These are phyloP conservation scores for Mastomys coucha DNA, from an alignment of 2,113 vertebrate genomes.

Conservation along the genomic window DNA sequence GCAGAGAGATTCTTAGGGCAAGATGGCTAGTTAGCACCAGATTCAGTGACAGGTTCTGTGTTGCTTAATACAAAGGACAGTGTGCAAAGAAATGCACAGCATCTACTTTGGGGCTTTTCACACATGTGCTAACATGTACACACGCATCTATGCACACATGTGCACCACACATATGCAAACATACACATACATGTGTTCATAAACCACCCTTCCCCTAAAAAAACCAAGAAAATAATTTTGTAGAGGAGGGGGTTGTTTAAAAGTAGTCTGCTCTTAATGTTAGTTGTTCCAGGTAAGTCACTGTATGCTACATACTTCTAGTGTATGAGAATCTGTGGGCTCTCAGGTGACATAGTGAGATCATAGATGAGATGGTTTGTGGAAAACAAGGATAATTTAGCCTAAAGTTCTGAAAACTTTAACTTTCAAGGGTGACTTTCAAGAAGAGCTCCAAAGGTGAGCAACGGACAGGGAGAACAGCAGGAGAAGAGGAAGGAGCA, in stretches of 20 bases:
- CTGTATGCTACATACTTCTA: rapidly evolving
- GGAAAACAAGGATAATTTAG: background rate
- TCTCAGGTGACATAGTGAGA: background rate
- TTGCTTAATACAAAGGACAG: background rate
- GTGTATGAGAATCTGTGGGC: background rate
- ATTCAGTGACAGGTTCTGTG: background rate
- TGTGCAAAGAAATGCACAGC: background rate
- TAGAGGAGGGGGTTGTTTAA: background rate
- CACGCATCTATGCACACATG: background rate
- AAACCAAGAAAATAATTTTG: background rate
- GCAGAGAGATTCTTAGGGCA: background rate
- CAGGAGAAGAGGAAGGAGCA: background rate
- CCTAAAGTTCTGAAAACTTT: background rate
- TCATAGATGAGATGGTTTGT: background rate
- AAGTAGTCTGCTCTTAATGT: background rate
- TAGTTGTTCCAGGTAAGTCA: background rate
- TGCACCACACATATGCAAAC: background rate
- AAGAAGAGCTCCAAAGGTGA: background rate
- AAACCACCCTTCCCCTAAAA: too few relatives aligned
- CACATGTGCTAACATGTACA: background rate
- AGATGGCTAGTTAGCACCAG: background rate
- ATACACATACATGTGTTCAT: background rate
- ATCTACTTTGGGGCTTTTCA: background rate
- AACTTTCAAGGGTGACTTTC: background rate
- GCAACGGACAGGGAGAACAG: background rate